Evolutionary conservation across 2,113 vertebrate genomes (phyloP).

Genomic region (Microtus richardsoni): DNA sequence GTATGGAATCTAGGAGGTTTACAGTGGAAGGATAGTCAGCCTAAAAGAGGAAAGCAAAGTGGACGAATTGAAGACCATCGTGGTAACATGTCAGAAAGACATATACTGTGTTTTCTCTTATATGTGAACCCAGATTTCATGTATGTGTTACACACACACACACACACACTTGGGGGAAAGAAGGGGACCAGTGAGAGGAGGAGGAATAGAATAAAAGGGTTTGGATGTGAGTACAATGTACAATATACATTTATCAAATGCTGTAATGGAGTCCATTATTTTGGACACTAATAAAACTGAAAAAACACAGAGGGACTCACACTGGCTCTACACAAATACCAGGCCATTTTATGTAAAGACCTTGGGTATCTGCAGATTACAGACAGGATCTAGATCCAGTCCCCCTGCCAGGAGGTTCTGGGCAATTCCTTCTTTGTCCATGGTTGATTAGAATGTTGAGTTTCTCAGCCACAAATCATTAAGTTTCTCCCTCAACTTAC

Average conservation of each 20-base stretch:
- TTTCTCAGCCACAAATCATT: neutral
- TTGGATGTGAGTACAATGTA: neutral
- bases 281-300: neutral
- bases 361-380: neutral
- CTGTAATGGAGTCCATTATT: neutral
- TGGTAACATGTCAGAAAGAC: neutral
- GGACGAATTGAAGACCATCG: neutral
- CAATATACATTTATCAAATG: neutral
- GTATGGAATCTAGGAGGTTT: neutral
- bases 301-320: neutral
- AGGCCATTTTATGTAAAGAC: neutral
- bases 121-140: neutral
- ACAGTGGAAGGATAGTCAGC: neutral
- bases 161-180: neutral
- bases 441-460: neutral
- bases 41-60: neutral
- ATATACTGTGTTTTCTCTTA: neutral
- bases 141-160: neutral
- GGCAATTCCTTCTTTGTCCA: too few relatives aligned
- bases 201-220: too few relatives aligned
- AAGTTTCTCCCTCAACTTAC: neutral
- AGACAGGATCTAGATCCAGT: neutral
- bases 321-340: neutral
- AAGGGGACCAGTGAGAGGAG: too few relatives aligned
- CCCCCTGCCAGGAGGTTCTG: neutral